Conservation (phyloP, 2,888 invertebrate genomes). For the Eristalis intricaria region DNA sequence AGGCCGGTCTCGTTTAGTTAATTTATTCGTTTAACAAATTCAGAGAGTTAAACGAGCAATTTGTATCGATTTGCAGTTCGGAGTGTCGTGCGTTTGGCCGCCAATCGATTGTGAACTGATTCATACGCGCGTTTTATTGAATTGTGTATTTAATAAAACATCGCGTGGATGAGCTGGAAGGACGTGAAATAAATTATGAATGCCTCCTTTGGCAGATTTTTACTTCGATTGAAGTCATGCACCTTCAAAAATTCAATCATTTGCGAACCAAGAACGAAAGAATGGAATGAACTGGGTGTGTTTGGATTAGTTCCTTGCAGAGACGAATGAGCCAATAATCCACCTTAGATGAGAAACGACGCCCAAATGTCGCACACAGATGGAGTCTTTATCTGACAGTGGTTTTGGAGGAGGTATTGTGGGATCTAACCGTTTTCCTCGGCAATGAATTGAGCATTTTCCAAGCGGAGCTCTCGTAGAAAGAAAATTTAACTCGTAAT, state of each 20-base stretch:
- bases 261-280: no score
- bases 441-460: no score
- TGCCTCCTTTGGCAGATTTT: not conserved
- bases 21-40: conserved; percentile 4
- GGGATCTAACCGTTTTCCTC: no score
- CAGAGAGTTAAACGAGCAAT: not conserved
- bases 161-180: not conserved
- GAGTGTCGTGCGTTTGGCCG: not conserved
- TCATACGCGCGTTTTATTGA: not conserved
- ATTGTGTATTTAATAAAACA: not conserved
- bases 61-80: not conserved
- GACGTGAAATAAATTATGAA: not conserved
- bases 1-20: not conserved
- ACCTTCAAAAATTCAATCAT: not conserved
- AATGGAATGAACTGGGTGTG: no score
- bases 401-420: no score
- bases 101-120: not conserved
- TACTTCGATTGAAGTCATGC: not conserved
- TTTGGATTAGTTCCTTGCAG: no score
- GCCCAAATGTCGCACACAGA: no score
- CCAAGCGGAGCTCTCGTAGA: no score
- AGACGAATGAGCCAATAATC: no score
- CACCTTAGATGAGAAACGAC: no score
- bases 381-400: no score
- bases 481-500: no score